Conservation (phyloP, 2,113 vertebrate genomes). For the Nipponia nippon region DNA sequence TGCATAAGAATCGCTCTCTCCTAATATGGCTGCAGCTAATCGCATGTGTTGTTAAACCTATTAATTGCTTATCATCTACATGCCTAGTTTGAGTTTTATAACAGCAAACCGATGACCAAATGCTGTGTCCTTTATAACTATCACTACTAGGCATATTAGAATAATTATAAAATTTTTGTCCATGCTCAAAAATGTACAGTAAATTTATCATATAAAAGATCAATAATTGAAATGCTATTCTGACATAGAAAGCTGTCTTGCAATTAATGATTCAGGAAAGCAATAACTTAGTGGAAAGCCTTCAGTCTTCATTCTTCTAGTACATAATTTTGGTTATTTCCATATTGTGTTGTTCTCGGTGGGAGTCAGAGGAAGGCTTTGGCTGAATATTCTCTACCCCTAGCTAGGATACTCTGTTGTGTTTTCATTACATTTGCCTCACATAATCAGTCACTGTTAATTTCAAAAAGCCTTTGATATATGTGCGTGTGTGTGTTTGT, state of each 20-base stretch:
- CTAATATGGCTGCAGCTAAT: slow-evolving; percentile 3
- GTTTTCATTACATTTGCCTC: slow-evolving; percentile 13
- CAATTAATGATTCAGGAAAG: not conserved
- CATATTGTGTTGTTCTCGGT: not conserved
- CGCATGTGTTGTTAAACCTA: not conserved
- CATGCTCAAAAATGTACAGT: not conserved
- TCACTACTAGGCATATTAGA: not conserved
- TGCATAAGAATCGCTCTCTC: not conserved
- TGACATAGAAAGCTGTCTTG: not conserved
- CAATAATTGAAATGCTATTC: not conserved
- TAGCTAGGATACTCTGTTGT: not conserved
- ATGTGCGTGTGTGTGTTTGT: not conserved
- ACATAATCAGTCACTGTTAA: not conserved
- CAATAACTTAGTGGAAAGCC: not conserved
- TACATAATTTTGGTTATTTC: not conserved
- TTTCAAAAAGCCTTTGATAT: not conserved
- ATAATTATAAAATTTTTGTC: not conserved
- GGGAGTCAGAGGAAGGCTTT: not conserved
- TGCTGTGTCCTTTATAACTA: not conserved
- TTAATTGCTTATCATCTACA: slow-evolving; percentile 26
- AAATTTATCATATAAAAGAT: not conserved
- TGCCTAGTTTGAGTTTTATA: not conserved
- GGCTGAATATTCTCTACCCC: not conserved
- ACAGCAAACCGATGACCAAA: not conserved
- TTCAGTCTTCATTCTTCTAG: slow-evolving; percentile 5